phyloP scores from a whole-genome alignment of 1,140 invertebrate genomes.

The Berghia stephanieae region DNA sequence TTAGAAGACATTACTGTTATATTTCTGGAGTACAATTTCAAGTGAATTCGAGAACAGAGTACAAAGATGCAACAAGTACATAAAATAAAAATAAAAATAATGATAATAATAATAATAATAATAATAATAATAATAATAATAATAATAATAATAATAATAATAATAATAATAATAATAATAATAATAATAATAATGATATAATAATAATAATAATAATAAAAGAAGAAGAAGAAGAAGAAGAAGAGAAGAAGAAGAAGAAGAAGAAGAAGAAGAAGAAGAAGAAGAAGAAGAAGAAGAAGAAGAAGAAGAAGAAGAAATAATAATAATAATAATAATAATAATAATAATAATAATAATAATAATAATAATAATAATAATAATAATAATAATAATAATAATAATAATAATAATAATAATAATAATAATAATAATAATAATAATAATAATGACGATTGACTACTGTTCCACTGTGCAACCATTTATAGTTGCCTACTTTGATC shows the following conservation, averaged over 20 bases:
- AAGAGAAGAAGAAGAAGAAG: background rate
- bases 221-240: background rate
- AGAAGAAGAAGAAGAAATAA: background rate
- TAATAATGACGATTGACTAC: too few species aligned
- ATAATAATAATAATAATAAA: constrained; percentile 17
- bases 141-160: constrained; percentile 25
- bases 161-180: constrained; percentile 15
- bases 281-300: background rate
- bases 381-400: constrained; percentile 17
- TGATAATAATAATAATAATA: constrained; percentile 20
- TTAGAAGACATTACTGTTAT: too few species aligned
- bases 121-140: constrained; percentile 15
- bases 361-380: constrained; percentile 10
- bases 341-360: background rate
- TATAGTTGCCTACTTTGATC: too few species aligned
- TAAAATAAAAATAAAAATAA: too few species aligned
- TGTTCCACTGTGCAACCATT: too few species aligned
- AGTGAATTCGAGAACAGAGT: too few species aligned
- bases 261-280: background rate
- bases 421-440: background rate
- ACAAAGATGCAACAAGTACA: too few species aligned
- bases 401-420: constrained; percentile 1
- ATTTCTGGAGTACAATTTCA: too few species aligned
- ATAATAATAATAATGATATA: constrained; percentile 6
- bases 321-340: background rate